phyloP scores from a whole-genome alignment of 2,113 vertebrate species.

The Pholis gunnellus region DNA sequence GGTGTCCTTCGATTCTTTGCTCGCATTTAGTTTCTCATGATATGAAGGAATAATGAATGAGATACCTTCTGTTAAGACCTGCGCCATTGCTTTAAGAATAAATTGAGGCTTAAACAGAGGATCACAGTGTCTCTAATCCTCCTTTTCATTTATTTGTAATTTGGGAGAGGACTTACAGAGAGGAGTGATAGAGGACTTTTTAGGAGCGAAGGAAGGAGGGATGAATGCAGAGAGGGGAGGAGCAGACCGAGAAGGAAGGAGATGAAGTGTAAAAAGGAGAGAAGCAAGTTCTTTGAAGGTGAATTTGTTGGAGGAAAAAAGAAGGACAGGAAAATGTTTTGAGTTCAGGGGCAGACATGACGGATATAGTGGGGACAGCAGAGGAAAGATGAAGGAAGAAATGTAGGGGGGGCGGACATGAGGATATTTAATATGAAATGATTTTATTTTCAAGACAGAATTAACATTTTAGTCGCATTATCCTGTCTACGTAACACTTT shows the following conservation, averaged over 20 bases:
- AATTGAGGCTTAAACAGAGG: slow-evolving; percentile 35
- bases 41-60: not conserved
- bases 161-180: slow-evolving; percentile 23
- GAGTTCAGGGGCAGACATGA: not conserved
- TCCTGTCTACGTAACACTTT: not conserved
- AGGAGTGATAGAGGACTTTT: slow-evolving; percentile 35
- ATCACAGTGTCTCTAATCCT: slow-evolving; percentile 50
- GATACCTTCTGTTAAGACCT: not conserved
- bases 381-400: too few relatives aligned
- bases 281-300: slow-evolving; percentile 6
- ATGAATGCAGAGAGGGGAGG: not conserved
- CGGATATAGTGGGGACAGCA: too few relatives aligned
- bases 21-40: slow-evolving; percentile 3
- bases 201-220: not conserved
- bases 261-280: slow-evolving; percentile 2
- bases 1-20: not conserved
- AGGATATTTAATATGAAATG: not conserved
- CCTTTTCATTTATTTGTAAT: slow-evolving; percentile 30
- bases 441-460: not conserved
- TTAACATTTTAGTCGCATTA: too few relatives aligned
- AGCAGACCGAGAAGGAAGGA: not conserved
- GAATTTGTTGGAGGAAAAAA: not conserved
- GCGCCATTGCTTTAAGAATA: slow-evolving; percentile 37
- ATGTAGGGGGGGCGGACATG: too few relatives aligned
- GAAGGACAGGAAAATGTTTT: not conserved